These are phyloP conservation scores for Stictonetta naevosa DNA, from an alignment of 2,113 vertebrate genomes.

Conservation along the genomic window DNA sequence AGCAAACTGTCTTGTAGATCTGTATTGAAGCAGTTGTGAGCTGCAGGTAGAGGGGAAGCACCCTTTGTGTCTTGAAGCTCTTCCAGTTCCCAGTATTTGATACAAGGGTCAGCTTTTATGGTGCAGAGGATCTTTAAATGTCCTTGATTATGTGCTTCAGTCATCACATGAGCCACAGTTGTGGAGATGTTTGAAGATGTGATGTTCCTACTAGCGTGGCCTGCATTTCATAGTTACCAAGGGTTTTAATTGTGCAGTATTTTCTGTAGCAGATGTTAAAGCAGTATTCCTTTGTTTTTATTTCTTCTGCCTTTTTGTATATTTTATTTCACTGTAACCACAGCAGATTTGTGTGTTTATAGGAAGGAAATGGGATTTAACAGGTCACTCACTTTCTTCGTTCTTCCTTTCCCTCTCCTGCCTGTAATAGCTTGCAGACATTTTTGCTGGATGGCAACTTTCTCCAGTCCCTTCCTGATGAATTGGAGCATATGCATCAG, in stretches of 20 bases:
- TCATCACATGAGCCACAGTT: not conserved
- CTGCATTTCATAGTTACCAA: not conserved
- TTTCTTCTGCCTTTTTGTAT: not conserved
- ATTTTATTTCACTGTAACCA: not conserved
- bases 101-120: not conserved
- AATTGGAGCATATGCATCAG: slow-evolving; percentile 88
- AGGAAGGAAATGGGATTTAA: slow-evolving; percentile 17
- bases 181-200: not conserved
- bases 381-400: slow-evolving; percentile 27
- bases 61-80: not conserved
- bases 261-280: not conserved
- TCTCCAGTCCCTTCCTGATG: slow-evolving; percentile 87
- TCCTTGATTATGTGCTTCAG: not conserved
- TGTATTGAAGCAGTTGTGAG: not conserved
- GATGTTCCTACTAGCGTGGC: not conserved
- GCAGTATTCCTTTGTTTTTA: not conserved
- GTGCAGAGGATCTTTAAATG: not conserved
- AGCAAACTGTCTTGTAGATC: not conserved
- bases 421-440: slow-evolving; percentile 88
- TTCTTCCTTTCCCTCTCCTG: not conserved
- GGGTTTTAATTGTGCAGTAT: not conserved
- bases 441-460: slow-evolving; percentile 96
- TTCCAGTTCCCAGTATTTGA: not conserved
- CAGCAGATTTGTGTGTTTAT: not conserved
- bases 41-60: not conserved